Evolutionary conservation across 2,113 vertebrate species (phyloP), one percentile per base, ranked within the genome.

Genomic region (Neomonachus schauinslandi): DNA sequence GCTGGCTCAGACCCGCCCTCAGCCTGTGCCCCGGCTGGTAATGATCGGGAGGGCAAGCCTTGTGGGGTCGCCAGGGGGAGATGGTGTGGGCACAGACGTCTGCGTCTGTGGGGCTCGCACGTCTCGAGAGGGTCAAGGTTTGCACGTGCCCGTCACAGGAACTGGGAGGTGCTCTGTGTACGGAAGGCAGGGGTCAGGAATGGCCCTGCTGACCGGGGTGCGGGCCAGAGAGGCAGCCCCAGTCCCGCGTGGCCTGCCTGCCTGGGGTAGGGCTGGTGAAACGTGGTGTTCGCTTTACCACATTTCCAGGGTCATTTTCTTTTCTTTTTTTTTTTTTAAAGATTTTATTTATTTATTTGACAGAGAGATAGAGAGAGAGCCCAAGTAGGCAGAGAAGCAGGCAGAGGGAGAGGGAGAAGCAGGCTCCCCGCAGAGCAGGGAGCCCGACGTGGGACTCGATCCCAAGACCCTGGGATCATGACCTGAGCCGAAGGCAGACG

Each of bases 21-120:
- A 19, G 51, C 65, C 65, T 24, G 1, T 18, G 36, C 10, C 24
- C 1, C 0, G 0, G 5, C 51, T n/a, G 7, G 24, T 42, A 31
- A 2, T 9, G 28, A 5, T 24, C 5, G 33, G 71, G 6, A 24
- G 22, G 11, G 26, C 8, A 39, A 61, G 1, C 19, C 63, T 26
- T 10, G 10, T 9, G 69, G 53, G 28, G 55, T 39, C n/a, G 2
- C n/a, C 22, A 21, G 55, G 53, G 12, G 24, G 51, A 85, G 21
- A 4, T 26, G 51, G 19, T 14, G 24, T 71, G 46, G 69, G 51
- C 36, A 57, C 26, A 33, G 46, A 10, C 4, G 16, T 21, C 46
- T 6, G 46, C 8, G 1, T 19, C 76, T 19, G 8, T 16, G n/a
- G 11, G 90, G 4, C 21, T n/a, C 14, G 55, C 26, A 39, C 4